Base-by-base conservation (phyloP, 1,140 invertebrate species). In the Drosophila simulans region DNA sequence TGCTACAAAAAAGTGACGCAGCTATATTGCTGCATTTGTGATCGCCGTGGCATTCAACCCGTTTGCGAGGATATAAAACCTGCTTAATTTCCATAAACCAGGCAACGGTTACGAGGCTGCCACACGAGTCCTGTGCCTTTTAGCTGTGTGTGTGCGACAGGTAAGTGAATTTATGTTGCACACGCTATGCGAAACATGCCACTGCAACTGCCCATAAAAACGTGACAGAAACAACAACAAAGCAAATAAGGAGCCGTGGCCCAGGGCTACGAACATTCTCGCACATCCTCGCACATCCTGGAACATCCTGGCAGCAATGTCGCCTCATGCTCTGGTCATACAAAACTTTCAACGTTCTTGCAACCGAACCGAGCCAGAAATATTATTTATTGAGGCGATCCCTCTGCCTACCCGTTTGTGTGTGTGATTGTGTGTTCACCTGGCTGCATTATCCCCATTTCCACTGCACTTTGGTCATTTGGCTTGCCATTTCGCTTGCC, bases 131-230 rank as follows among this genome's bases (percentile, higher is more conserved):
- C 35, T 39, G 10, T 34, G 37, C 17, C 42, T 8, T 56, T 13
- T 39, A 13, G 37, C 56, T 27, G n/a, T 49, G 46, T 70, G 63
- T 85, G 81, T 74, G 73, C 68, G 82, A 78, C 82, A 85, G 74
- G 78, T 81, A 82, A 78, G 74, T 82, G 78, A 85, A 85, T 85
- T 85, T 85, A 85, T 85, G 82, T 82, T 85, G 82, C 82, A 86
- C 82, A 78, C 57, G 74, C 56, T 78, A 86, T 86, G 82, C 78
- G 82, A 85, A 85, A 85, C 78, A 82, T 85, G 82, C 82, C 82
- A 86, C 82, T 85, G 82, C 78, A 81, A 86, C 70, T 85, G 78
- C 35, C 68, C 82, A 85, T 88, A 82, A 85, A 86, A 81, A 71
- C 63, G 77, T 80, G 71, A 34, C 31, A 52, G 31, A 17, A 52